Percentiles rank a stretch among this genome's conserved stretches.
These are phyloP conservation scores for Xiphophorus hellerii DNA, from an alignment of 2,113 vertebrate genomes.

Conservation along the genomic window DNA sequence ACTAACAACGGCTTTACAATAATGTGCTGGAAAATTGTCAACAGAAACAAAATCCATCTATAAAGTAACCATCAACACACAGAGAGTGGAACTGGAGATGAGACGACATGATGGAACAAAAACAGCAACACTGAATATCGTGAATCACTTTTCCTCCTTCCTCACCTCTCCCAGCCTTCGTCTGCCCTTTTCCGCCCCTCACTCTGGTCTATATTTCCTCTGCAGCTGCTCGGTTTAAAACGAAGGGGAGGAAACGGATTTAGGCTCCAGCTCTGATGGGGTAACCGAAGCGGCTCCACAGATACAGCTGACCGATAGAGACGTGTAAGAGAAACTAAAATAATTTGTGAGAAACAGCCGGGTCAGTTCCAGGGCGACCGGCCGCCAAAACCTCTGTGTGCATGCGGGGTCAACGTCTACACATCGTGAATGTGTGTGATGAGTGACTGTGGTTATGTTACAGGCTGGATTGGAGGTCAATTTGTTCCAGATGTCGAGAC, in stretches of 20 bases:
- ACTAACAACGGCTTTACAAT: slow-evolving; percentile 10
- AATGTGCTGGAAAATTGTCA: slow-evolving; percentile 17
- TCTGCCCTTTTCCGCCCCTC: slow-evolving; percentile 26
- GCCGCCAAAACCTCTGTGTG: slow-evolving; percentile 13
- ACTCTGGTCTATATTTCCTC: slow-evolving; percentile 52
- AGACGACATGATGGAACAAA: slow-evolving; percentile 12
- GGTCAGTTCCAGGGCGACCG: slow-evolving; percentile 25
- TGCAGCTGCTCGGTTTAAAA: slow-evolving; percentile 53
- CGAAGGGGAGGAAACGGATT: slow-evolving; percentile 51
- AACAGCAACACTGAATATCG: slow-evolving; percentile 13
- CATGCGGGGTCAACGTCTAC: neutral
- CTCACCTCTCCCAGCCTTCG: neutral
- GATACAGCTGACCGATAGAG: slow-evolving; percentile 46
- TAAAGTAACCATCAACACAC: slow-evolving; percentile 54
- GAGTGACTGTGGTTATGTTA: slow-evolving; percentile 55
- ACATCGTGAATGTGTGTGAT: slow-evolving; percentile 23
- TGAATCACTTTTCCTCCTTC: slow-evolving; percentile 1
- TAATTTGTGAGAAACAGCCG: slow-evolving; percentile 46
- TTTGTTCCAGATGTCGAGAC: slow-evolving; percentile 67
- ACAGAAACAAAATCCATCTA: slow-evolving; percentile 47
- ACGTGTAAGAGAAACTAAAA: slow-evolving; percentile 19
- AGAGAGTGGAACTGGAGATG: slow-evolving; percentile 22
- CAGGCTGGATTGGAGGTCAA: slow-evolving; percentile 65
- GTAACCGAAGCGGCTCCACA: slow-evolving; percentile 60
- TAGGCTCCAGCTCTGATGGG: slow-evolving; percentile 27